Conservation (phyloP, 92 coral and sea anemone genomes). For the Scolanthus callimorphus region DNA sequence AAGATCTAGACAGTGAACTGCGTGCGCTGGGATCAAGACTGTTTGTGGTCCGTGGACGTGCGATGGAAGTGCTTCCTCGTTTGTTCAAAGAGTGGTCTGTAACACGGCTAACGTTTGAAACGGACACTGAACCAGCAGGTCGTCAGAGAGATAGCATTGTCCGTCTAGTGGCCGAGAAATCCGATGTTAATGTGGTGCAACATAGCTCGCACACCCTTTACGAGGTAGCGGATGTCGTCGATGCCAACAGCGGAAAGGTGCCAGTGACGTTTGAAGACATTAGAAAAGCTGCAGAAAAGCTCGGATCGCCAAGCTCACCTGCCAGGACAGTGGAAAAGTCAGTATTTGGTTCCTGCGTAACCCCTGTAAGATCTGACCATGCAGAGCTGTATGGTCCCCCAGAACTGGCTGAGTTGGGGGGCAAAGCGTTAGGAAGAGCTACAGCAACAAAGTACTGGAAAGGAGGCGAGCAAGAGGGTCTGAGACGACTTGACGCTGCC, state of each 20-base stretch:
- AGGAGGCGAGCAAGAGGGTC: conserved; percentile 69
- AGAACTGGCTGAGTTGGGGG: conserved; percentile 47
- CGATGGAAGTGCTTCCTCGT: conserved; percentile 41
- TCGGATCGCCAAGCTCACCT: conserved; percentile 39
- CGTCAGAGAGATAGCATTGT: conserved; percentile 60
- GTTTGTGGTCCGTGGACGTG: conserved; percentile 72
- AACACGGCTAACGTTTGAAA: conserved; percentile 63
- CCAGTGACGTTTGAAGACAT: conserved; percentile 60
- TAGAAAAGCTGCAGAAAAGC: conserved; percentile 40
- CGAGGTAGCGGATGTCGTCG: conserved; percentile 46
- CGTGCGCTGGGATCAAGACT: conserved; percentile 57
- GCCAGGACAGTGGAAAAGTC: conserved; percentile 26
- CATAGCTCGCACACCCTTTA: conserved; percentile 69
- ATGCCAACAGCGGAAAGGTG: conserved; percentile 29
- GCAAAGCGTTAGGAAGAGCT: conserved; percentile 21
- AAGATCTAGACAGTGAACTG: conserved; percentile 63
- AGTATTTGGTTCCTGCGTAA: conserved; percentile 25
- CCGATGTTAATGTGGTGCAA: conserved; percentile 50
- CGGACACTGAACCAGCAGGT: conserved; percentile 72
- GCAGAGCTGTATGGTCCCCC: conserved; percentile 33
- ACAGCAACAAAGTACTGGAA: conserved; percentile 38
- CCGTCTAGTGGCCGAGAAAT: conserved; percentile 45
- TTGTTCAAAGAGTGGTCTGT: conserved; percentile 59
- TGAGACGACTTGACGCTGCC: conserved; percentile 32
- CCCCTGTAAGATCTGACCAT: conserved; percentile 16